These are phyloP conservation scores for Chrosomus eos DNA, from an alignment of 2,797 vertebrate genomes.

Conservation along the genomic window DNA sequence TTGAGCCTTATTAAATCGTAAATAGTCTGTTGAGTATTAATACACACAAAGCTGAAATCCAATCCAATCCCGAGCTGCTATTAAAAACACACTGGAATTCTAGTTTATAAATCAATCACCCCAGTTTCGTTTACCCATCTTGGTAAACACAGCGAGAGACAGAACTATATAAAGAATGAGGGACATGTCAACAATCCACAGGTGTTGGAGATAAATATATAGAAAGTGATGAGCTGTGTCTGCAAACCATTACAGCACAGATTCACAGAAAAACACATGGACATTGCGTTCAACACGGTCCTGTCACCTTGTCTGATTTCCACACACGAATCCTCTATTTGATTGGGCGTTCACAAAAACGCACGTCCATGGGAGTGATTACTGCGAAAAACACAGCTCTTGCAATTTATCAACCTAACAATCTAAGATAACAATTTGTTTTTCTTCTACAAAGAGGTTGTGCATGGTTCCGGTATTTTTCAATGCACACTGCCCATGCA, in stretches of 20 bases:
- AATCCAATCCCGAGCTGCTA: slow-evolving; percentile 7
- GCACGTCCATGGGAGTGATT: slow-evolving; percentile 10
- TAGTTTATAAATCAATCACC: not conserved
- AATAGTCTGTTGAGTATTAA: slow-evolving; percentile 19
- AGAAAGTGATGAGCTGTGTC: slow-evolving; percentile 34
- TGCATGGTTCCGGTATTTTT: slow-evolving; percentile 4
- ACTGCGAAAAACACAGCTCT: not conserved
- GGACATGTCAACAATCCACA: slow-evolving; percentile 47
- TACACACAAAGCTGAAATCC: slow-evolving; percentile 2
- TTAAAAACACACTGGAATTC: slow-evolving; percentile 6
- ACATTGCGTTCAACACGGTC: slow-evolving; percentile 34
- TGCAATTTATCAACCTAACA: not conserved
- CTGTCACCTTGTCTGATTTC: slow-evolving; percentile 46
- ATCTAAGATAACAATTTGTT: not conserved
- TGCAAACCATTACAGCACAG: slow-evolving; percentile 28
- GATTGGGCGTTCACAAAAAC: slow-evolving; percentile 19
- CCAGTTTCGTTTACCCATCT: slow-evolving; percentile 14
- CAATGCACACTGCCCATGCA: not conserved
- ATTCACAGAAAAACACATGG: slow-evolving; percentile 26
- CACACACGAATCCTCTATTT: slow-evolving; percentile 40
- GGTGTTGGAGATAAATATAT: slow-evolving; percentile 41
- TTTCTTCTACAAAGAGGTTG: slow-evolving; percentile 13
- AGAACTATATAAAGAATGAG: slow-evolving; percentile 32
- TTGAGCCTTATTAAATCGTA: not conserved
- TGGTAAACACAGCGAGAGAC: slow-evolving; percentile 4